Base-by-base conservation (phyloP, 2,113 vertebrate genomes). In the Nesogale talazaci region DNA sequence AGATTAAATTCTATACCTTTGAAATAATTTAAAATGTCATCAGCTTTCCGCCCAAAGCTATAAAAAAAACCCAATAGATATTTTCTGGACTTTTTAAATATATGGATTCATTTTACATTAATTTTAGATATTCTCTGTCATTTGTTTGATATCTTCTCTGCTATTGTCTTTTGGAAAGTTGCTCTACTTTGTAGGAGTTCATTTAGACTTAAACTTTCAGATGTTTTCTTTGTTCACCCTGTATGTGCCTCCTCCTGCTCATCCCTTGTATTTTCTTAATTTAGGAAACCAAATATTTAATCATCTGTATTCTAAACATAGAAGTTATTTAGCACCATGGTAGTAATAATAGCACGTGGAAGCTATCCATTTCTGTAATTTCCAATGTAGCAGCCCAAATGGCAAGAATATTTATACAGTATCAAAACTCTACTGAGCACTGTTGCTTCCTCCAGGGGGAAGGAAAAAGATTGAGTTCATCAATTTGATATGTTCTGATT, bases 271-370 rank as follows among this genome's bases (percentile, higher is more conserved):
- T 52, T 52, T 52, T 52, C 46, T 52, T 52, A 52, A 52, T 52
- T 52, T 52, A 22, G 59, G 59, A 22, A 92, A 87, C 19, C 70
- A 90, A 90, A 84, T 77, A 77, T n/a, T n/a, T n/a, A n/a, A n/a
- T 14, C 29, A 3, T 76, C 19, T 67, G 22, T 74, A 38, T 82
- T 67, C 52, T 82, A 4, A 94, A n/a, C 4, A 80, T 6, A 7
- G 75, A 63, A 89, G n/a, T 72, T 84, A 67, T 52, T 12, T 80
- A 61, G 22, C 31, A n/a, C 31, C 74, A 31, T 59, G 34, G 25
- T 40, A 81, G 29, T n/a, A 57, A 25, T 22, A 25, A 52, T 4
- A 74, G 1, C 22, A 40, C 27, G 17, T 61, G 59, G 59, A 61
- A 23, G 59, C 42, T 57, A 34, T 40, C 2, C 14, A 79, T 56